Conservation (phyloP, 2,888 invertebrate species). For the Apotomis turbidana region DNA sequence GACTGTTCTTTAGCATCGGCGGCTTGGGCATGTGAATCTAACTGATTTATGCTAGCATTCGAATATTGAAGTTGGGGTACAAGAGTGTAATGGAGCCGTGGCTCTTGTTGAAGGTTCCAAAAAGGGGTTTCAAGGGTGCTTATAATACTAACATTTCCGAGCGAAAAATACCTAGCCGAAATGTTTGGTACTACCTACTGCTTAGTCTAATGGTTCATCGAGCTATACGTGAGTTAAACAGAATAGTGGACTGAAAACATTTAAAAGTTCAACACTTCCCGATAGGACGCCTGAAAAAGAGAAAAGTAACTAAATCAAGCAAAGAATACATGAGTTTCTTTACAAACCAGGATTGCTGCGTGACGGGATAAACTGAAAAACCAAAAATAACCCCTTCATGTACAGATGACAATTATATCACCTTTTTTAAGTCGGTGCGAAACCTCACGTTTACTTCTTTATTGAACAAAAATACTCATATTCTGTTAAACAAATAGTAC, state of each 20-base stretch:
- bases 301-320: neutral
- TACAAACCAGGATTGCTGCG: neutral
- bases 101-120: too few species aligned
- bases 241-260: slow-evolving; percentile 3
- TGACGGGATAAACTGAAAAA: neutral
- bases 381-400: too few species aligned
- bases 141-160: neutral
- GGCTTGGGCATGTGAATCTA: too few species aligned
- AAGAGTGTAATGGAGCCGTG: too few species aligned
- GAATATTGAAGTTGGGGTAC: too few species aligned
- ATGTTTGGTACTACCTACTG: neutral
- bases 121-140: neutral
- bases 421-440: too few species aligned
- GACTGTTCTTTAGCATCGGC: too few species aligned
- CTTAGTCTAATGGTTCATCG: neutral
- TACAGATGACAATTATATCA: too few species aligned
- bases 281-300: neutral
- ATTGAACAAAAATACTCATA: too few species aligned
- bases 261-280: neutral
- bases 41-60: too few species aligned
- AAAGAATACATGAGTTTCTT: neutral
- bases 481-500: too few species aligned
- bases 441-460: too few species aligned
- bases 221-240: neutral
- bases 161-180: neutral